Evolutionary conservation across 2,888 invertebrate genomes (phyloP), one percentile per base, ranked within the genome.

Genomic region (Xanthostigma xanthostigma): DNA sequence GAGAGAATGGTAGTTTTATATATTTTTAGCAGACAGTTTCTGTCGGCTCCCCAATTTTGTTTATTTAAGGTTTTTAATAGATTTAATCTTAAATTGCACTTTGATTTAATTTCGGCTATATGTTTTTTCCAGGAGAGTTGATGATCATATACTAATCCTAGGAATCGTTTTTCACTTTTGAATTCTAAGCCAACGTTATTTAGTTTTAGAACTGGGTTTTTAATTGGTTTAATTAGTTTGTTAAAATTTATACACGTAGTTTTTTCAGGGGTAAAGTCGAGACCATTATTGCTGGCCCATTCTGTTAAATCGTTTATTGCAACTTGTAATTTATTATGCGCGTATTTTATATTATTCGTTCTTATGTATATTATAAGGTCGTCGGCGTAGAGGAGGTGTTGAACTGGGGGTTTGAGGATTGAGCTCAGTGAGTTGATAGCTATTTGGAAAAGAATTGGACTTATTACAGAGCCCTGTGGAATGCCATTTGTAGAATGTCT

Each of bases 211-310:
- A 17, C 17, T 17, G 17, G 17, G 4, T 17, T 17, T 17, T 17
- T 17, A 17, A 17, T 17, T 27, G 10, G 34, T 42, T 39, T 1
- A 13, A 35, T 33, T 36, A 27, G 9, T 37, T 43, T 35, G 9
- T 33, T 42, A 39, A 46, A 46, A 14, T 36, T 37, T 36, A 46
- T 42, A 35, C 33, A 34, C 44, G 13, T 3, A 2, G 48, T 44
- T 44, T 53, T 49, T 8, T 27, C 41, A 8, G 35, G 2, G 11
- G 48, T 49, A 27, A 53, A 49, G 34, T 49, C 43, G 14, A 53
- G 17, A 3, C 17, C 17, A 17, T 17, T 17, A 17, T 17, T 17
- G 17, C 17, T 17, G 4, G 17, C 17, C 45, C 5, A 48, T 52
- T 3, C 36, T 35, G 6, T 34, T 2, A 53, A n/a, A 5, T 41